These are phyloP conservation scores for Malurus cyaneus DNA, from an alignment of 2,113 vertebrate genomes.

Conservation along the genomic window DNA sequence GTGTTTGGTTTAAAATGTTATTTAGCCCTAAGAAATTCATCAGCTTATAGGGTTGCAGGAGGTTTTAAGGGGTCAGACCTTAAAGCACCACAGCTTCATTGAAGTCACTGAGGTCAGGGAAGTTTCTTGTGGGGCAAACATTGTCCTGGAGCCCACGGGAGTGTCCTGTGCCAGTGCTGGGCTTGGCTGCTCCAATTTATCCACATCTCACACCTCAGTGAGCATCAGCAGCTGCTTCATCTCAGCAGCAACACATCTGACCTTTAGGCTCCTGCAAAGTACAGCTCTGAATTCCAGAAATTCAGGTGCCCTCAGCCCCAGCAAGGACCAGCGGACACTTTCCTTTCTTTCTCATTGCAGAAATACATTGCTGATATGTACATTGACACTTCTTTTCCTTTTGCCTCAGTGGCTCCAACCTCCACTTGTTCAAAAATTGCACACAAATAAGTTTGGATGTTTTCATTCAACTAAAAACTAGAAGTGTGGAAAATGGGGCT, in stretches of 20 bases:
- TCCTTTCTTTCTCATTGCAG: not conserved
- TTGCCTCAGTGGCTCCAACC: not conserved
- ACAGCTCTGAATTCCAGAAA: not conserved
- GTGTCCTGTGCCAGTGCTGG: not conserved
- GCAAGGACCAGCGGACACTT: not conserved
- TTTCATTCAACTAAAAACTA: not conserved
- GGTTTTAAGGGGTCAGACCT: not conserved
- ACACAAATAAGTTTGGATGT: not conserved
- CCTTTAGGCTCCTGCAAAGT: not conserved
- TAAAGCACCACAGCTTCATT: rapidly evolving
- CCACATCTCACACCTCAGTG: rapidly evolving
- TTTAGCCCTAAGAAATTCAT: not conserved
- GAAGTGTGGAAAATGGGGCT: not conserved
- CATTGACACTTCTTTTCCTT: not conserved
- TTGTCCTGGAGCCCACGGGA: not conserved
- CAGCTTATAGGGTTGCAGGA: not conserved
- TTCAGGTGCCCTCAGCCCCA: not conserved
- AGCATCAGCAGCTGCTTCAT: not conserved
- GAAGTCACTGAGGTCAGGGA: not conserved
- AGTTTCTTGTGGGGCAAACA: not conserved
- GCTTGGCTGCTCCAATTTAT: not conserved
- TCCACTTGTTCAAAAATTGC: not conserved
- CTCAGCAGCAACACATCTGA: not conserved
- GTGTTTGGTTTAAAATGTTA: not conserved
- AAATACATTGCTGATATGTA: not conserved